Conservation (phyloP, 2,113 vertebrate species). For the Lonchura striata region DNA sequence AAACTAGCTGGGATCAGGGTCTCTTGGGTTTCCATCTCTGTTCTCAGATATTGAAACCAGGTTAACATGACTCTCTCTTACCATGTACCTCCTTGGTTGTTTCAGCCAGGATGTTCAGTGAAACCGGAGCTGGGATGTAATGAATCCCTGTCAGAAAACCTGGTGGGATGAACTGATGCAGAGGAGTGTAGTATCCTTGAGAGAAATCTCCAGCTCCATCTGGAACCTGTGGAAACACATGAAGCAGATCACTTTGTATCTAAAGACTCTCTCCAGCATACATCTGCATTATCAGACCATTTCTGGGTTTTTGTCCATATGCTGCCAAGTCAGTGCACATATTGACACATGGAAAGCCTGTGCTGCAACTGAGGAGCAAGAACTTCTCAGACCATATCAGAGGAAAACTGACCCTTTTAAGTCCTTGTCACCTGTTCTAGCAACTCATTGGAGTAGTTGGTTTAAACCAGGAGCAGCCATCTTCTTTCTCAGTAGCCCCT, state of each 20-base stretch:
- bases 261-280: background rate
- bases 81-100: slow-evolving; percentile 50
- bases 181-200: slow-evolving; percentile 54
- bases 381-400: background rate
- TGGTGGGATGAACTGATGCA: slow-evolving; percentile 61
- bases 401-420: background rate
- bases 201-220: slow-evolving; percentile 64
- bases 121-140: slow-evolving; percentile 54
- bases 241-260: background rate
- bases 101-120: slow-evolving; percentile 58
- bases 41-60: background rate
- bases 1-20: background rate
- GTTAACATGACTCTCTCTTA: slow-evolving; percentile 37
- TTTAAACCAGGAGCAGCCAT: background rate
- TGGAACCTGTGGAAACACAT: slow-evolving; percentile 49
- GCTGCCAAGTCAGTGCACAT: rapidly evolving
- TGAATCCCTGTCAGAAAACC: slow-evolving; percentile 68
- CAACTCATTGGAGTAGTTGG: background rate
- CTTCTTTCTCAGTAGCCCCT: background rate
- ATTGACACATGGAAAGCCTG: rapidly evolving
- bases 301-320: background rate
- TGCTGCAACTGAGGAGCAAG: background rate
- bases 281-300: background rate
- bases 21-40: background rate
- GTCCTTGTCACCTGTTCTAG: background rate